phyloP scores from a whole-genome alignment of 2,888 invertebrate genomes.

The Actias luna region DNA sequence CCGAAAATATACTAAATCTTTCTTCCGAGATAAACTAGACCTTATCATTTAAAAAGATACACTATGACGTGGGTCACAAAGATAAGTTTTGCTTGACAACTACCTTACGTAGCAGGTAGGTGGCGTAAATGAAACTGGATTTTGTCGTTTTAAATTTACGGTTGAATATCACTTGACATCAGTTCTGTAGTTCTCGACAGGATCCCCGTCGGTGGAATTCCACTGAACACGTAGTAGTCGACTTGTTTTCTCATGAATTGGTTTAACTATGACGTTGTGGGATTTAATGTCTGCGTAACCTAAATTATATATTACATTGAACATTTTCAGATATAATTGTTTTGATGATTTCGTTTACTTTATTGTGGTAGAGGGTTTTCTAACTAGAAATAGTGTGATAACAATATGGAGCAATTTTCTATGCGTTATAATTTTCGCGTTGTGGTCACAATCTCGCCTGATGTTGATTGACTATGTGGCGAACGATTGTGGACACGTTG shows the following conservation, averaged over 20 bases:
- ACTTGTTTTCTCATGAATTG: slow-evolving; percentile 63
- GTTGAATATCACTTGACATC: slow-evolving; percentile 24
- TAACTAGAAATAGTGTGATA: too few species aligned
- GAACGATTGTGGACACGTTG: too few species aligned
- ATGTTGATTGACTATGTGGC: too few species aligned
- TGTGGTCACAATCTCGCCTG: too few species aligned
- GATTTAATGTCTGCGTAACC: neutral
- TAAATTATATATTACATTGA: too few species aligned
- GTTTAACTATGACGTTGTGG: slow-evolving; percentile 35
- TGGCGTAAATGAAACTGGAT: neutral
- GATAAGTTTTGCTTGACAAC: slow-evolving; percentile 22
- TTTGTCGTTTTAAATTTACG: slow-evolving; percentile 15
- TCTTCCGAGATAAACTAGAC: slow-evolving; percentile 51
- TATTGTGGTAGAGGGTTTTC: too few species aligned
- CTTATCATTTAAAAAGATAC: slow-evolving; percentile 34
- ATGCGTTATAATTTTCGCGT: too few species aligned
- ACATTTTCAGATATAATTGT: too few species aligned
- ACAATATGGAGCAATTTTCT: too few species aligned
- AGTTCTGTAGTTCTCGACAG: slow-evolving; percentile 34
- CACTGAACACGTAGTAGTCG: slow-evolving; percentile 52
- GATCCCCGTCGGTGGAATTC: slow-evolving; percentile 52
- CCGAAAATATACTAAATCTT: slow-evolving; percentile 62
- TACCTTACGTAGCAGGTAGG: neutral
- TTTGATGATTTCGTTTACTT: neutral
- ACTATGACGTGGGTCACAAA: slow-evolving; percentile 23